These are phyloP conservation scores for Anniella stebbinsi DNA, from an alignment of 2,797 vertebrate species.

Conservation along the genomic window DNA sequence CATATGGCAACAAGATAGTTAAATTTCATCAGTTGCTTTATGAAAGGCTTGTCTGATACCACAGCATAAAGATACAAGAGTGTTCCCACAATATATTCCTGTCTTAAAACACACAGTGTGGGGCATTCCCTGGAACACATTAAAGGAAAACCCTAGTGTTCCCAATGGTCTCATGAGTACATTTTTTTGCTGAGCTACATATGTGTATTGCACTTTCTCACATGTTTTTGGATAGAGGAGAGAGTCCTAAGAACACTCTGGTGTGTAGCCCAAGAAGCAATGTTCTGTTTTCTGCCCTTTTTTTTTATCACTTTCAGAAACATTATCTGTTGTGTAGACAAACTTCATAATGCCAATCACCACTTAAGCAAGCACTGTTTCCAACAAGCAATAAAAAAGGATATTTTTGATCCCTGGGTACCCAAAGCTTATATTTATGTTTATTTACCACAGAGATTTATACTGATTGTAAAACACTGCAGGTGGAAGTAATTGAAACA, in stretches of 20 bases:
- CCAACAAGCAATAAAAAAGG: slow-evolving; percentile 44
- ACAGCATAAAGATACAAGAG: neutral
- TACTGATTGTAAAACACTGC: slow-evolving; percentile 45
- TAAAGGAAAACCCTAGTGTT: neutral
- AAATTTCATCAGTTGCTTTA: neutral
- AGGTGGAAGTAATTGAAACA: slow-evolving; percentile 51
- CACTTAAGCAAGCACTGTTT: slow-evolving; percentile 52
- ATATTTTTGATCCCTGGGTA: slow-evolving; percentile 22
- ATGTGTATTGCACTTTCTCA: neutral
- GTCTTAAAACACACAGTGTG: neutral
- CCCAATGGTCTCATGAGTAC: neutral
- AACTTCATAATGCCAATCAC: slow-evolving; percentile 43
- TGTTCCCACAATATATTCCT: neutral
- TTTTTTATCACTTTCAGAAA: neutral
- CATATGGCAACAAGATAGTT: neutral
- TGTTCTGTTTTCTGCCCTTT: slow-evolving; percentile 19
- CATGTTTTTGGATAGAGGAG: neutral
- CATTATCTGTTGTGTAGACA: slow-evolving; percentile 7
- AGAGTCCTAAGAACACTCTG: neutral
- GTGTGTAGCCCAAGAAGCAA: neutral
- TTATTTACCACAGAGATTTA: slow-evolving; percentile 53
- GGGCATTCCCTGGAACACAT: neutral
- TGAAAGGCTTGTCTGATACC: neutral
- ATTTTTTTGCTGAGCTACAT: neutral
- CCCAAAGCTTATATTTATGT: slow-evolving; percentile 55